Conservation (phyloP, 2,888 invertebrate genomes). For the Hirtodrosophila trivittata region DNA sequence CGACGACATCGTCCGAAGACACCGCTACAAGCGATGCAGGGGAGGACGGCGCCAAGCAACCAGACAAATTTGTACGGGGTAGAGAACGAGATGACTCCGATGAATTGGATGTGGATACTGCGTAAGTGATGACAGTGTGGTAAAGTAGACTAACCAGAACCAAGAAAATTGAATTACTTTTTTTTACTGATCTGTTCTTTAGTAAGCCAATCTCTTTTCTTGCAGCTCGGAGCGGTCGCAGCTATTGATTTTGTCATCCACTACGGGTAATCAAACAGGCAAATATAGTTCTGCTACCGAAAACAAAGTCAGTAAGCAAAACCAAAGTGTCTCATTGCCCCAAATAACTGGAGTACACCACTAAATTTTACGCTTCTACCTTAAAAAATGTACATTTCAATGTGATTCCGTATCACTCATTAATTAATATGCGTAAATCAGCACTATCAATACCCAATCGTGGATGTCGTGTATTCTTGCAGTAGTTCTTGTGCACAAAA, state of each 20-base stretch:
- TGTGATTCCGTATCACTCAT: constrained; percentile 44
- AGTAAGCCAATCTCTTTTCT: constrained; percentile 16
- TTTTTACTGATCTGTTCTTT: too few species aligned
- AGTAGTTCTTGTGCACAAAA: too few species aligned
- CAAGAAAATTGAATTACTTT: too few species aligned
- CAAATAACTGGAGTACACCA: constrained; percentile 73
- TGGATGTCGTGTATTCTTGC: background rate
- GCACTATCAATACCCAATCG: background rate
- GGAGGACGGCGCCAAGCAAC: constrained; percentile 34
- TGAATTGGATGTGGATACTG: constrained; percentile 81
- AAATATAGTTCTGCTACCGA: constrained; percentile 86
- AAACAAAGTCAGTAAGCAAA: constrained; percentile 99
- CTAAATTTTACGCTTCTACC: constrained; percentile 71
- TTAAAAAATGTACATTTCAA: constrained; percentile 45
- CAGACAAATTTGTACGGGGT: constrained; percentile 38
- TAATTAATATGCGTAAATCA: constrained; percentile 16
- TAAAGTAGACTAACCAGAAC: constrained; percentile 76
- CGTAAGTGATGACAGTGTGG: constrained; percentile 78
- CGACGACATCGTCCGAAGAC: constrained; percentile 83
- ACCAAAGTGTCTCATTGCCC: constrained; percentile 77
- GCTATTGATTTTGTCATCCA: constrained; percentile 82
- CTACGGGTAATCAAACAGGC: constrained; percentile 83
- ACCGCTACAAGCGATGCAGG: constrained; percentile 73
- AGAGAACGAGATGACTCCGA: constrained; percentile 80
- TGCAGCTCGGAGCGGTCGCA: constrained; percentile 82